These are phyloP conservation scores for Dreissena polymorpha DNA, from an alignment of 1,140 invertebrate genomes.

Conservation along the genomic window DNA sequence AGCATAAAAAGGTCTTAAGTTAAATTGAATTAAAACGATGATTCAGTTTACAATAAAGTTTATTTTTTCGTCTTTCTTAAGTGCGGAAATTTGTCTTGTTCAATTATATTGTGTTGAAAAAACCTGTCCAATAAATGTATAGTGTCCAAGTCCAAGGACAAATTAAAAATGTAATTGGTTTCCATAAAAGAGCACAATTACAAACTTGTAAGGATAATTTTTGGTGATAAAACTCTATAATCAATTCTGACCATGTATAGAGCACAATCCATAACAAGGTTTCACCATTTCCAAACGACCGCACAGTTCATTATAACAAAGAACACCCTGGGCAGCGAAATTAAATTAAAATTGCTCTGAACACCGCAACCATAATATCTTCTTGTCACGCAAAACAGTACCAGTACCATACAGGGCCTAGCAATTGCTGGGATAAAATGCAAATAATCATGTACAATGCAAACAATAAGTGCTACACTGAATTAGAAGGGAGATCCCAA, in stretches of 20 bases:
- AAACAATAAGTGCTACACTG: constrained; percentile 21
- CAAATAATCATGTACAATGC: constrained; percentile 15
- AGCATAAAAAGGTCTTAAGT: too few species aligned
- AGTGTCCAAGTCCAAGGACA: too few species aligned
- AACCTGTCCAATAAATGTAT: too few species aligned
- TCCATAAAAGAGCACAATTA: too few species aligned
- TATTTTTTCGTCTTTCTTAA: too few species aligned
- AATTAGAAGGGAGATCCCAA: constrained; percentile 8
- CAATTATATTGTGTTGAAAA: too few species aligned
- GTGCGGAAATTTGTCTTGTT: too few species aligned
- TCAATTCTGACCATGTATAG: background rate
- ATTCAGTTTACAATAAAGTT: too few species aligned
- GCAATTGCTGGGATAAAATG: background rate
- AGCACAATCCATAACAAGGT: background rate
- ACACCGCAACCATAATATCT: background rate
- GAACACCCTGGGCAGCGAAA: background rate
- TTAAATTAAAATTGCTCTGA: constrained; percentile 13
- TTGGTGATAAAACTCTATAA: background rate
- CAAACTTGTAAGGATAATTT: too few species aligned
- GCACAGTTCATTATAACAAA: background rate
- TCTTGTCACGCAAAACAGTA: constrained; percentile 19
- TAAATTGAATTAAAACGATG: too few species aligned
- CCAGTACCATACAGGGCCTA: constrained; percentile 9
- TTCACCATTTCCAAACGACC: background rate
- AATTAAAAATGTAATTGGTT: too few species aligned